phyloP scores from a whole-genome alignment of 2,797 vertebrate species.

The Coracias cyanogaster region DNA sequence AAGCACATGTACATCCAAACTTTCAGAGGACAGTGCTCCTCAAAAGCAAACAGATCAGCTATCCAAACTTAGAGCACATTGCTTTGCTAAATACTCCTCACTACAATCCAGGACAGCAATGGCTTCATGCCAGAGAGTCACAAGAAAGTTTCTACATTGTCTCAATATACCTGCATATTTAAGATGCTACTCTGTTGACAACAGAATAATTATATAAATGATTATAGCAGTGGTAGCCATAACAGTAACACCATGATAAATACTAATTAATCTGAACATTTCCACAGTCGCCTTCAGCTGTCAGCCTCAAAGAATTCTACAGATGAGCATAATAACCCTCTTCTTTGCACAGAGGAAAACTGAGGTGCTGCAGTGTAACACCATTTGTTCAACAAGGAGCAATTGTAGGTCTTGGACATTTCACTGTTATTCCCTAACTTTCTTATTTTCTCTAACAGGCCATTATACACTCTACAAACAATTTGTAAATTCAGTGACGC shows the following conservation, averaged over 20 bases:
- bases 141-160: not conserved
- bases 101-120: not conserved
- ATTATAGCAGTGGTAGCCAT: not conserved
- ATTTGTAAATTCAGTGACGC: not conserved
- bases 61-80: not conserved
- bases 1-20: not conserved
- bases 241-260: not conserved
- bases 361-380: not conserved
- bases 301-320: not conserved
- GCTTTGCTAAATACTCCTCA: not conserved
- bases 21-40: not conserved
- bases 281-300: not conserved
- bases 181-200: not conserved
- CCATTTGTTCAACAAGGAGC: not conserved
- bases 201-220: not conserved
- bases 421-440: not conserved
- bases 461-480: not conserved
- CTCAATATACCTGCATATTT: not conserved
- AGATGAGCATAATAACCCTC: not conserved
- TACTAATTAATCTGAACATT: not conserved
- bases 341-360: not conserved
- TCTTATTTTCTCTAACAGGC: slow-evolving; percentile 5
- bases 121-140: not conserved
- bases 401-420: not conserved
- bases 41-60: not conserved